Percentiles rank a stretch among this genome's conserved stretches.
These are phyloP conservation scores for Aleiodes testaceus DNA, from an alignment of 2,888 invertebrate genomes.

Conservation along the genomic window DNA sequence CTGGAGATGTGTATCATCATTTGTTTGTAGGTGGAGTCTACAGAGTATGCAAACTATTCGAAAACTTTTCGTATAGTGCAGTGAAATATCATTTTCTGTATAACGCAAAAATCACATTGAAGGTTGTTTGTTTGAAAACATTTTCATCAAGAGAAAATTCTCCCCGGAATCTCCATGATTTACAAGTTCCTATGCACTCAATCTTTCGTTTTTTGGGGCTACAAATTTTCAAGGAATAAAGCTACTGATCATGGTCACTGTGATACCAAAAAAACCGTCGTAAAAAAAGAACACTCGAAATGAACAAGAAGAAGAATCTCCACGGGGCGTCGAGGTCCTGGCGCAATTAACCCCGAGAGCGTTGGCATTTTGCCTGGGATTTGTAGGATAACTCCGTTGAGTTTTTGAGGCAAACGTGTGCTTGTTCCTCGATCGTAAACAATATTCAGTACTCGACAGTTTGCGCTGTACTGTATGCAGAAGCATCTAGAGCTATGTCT, in stretches of 20 bases:
- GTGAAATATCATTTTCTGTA: neutral
- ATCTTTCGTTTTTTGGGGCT: conserved; percentile 1
- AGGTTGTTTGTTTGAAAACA: too few relatives aligned
- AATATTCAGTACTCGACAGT: conserved; percentile 48
- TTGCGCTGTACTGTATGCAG: conserved; percentile 44
- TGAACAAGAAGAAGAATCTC: conserved; percentile 22
- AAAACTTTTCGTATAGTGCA: neutral
- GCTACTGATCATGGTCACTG: conserved; percentile 20
- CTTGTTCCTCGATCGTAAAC: conserved; percentile 46
- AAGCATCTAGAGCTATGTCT: conserved; percentile 43
- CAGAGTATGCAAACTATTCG: conserved; percentile 6
- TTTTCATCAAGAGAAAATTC: neutral
- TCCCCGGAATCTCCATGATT: neutral
- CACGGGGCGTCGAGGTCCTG: conserved; percentile 38
- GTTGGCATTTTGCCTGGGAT: conserved; percentile 50
- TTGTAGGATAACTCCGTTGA: conserved; percentile 37
- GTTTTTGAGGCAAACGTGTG: conserved; percentile 21
- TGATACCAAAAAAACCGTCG: neutral
- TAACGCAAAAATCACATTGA: neutral
- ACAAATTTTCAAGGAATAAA: conserved; percentile 20
- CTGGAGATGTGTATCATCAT: neutral
- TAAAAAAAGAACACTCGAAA: neutral
- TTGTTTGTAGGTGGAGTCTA: conserved; percentile 1
- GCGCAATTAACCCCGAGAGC: conserved; percentile 51
- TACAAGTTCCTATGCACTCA: neutral